phyloP scores from a whole-genome alignment of 2,797 vertebrate genomes.

The Coluber constrictor region DNA sequence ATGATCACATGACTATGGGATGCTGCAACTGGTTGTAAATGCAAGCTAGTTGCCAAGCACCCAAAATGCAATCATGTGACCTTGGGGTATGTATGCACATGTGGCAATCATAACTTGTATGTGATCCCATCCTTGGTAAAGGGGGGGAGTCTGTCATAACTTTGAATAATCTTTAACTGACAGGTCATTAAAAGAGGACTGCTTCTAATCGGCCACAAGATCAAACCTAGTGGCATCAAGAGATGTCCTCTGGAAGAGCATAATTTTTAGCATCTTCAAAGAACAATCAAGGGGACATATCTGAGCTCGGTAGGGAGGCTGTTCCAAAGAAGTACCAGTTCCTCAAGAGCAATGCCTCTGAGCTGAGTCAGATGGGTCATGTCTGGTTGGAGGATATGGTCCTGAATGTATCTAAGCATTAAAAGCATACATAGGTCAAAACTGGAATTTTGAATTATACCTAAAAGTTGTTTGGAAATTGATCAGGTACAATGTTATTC shows the following conservation, averaged over 20 bases:
- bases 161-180: background rate
- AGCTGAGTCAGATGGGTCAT: background rate
- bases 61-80: background rate
- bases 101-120: background rate
- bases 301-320: background rate
- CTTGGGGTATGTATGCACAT: background rate
- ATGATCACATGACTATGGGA: background rate
- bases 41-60: background rate
- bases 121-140: no score
- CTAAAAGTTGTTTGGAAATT: background rate
- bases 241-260: background rate
- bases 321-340: background rate
- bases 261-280: background rate
- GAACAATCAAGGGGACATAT: background rate
- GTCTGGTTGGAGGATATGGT: background rate
- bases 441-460: background rate
- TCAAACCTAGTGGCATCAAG: background rate
- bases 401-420: background rate
- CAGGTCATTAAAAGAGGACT: background rate
- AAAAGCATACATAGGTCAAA: background rate
- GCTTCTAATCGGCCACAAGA: background rate
- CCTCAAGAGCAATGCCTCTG: background rate
- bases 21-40: background rate
- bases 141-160: background rate
- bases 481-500: background rate